phyloP scores from a whole-genome alignment of 1,140 invertebrate species.

The Cheumatopsyche charites region DNA sequence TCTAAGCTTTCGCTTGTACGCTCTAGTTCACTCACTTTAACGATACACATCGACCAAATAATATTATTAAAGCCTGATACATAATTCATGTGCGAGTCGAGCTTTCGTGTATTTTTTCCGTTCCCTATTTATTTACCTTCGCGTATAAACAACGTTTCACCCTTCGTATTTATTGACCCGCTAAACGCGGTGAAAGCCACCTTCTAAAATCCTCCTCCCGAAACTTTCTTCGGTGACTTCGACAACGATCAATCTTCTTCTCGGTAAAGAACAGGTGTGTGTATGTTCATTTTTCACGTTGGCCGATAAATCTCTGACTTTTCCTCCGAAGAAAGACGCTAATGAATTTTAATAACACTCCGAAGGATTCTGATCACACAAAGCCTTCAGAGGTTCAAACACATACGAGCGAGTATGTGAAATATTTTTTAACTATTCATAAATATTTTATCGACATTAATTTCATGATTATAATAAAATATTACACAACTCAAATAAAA shows the following conservation, averaged over 20 bases:
- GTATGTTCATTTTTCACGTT: conserved; percentile 36
- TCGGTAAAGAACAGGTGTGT: conserved; percentile 40
- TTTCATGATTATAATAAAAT: too few species aligned
- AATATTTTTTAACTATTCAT: too few species aligned
- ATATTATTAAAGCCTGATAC: conserved; percentile 8
- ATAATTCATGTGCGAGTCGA: neutral
- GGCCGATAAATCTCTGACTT: conserved; percentile 36
- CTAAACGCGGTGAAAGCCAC: conserved; percentile 20
- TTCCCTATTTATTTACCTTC: neutral
- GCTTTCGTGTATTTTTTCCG: too few species aligned
- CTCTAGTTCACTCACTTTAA: too few species aligned
- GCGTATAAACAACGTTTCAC: neutral
- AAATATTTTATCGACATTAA: too few species aligned
- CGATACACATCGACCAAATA: conserved; percentile 1
- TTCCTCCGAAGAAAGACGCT: conserved; percentile 6
- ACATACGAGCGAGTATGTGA: too few species aligned
- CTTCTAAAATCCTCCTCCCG: conserved; percentile 16
- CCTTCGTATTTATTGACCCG: conserved; percentile 35
- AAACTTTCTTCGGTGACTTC: neutral
- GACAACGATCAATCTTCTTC: conserved; percentile 41
- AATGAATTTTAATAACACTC: conserved; percentile 38
- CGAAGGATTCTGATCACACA: neutral
- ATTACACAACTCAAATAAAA: too few species aligned
- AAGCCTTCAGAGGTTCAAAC: neutral
- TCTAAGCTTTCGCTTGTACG: too few species aligned